These are phyloP conservation scores for Platichthys flesus DNA, from an alignment of 2,113 vertebrate species.

Conservation along the genomic window DNA sequence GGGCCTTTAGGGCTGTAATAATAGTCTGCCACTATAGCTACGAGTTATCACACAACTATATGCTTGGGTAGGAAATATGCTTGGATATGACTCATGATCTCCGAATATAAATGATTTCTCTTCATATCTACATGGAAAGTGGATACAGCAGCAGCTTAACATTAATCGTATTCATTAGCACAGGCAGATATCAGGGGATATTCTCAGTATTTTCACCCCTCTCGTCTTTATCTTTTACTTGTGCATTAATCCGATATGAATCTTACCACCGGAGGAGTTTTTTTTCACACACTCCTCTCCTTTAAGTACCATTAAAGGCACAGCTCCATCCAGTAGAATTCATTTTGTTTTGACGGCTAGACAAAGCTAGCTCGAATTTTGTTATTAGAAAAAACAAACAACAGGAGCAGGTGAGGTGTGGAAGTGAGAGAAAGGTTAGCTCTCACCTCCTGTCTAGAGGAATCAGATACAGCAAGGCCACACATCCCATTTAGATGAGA, in stretches of 20 bases:
- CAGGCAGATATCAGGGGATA: slow-evolving; percentile 65
- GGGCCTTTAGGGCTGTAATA: slow-evolving; percentile 5
- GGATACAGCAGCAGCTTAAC: slow-evolving; percentile 73
- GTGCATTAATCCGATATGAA: slow-evolving; percentile 72
- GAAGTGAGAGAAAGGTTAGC: slow-evolving; percentile 59
- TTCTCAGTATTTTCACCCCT: slow-evolving; percentile 66
- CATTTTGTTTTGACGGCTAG: slow-evolving; percentile 29
- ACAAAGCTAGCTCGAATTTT: slow-evolving; percentile 24
- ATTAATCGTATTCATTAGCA: slow-evolving; percentile 79
- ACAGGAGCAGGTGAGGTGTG: slow-evolving; percentile 45
- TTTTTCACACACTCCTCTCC: slow-evolving; percentile 32
- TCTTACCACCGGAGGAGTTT: slow-evolving; percentile 61
- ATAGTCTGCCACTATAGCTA: slow-evolving; percentile 21
- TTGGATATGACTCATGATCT: slow-evolving; percentile 56
- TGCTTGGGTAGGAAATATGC: slow-evolving; percentile 19
- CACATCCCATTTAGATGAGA: slow-evolving; percentile 71
- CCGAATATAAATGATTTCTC: slow-evolving; percentile 50
- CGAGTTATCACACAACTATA: slow-evolving; percentile 26
- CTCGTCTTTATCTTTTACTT: slow-evolving; percentile 75
- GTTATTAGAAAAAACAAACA: slow-evolving; percentile 61
- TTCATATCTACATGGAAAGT: slow-evolving; percentile 67
- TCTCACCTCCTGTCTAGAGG: slow-evolving; percentile 61
- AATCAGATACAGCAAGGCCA: slow-evolving; percentile 71
- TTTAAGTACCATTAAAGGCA: slow-evolving; percentile 43
- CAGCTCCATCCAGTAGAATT: slow-evolving; percentile 25